Evolutionary conservation across 1,140 invertebrate species (phyloP).

Genomic region (Yoshiicerus persimilis): DNA sequence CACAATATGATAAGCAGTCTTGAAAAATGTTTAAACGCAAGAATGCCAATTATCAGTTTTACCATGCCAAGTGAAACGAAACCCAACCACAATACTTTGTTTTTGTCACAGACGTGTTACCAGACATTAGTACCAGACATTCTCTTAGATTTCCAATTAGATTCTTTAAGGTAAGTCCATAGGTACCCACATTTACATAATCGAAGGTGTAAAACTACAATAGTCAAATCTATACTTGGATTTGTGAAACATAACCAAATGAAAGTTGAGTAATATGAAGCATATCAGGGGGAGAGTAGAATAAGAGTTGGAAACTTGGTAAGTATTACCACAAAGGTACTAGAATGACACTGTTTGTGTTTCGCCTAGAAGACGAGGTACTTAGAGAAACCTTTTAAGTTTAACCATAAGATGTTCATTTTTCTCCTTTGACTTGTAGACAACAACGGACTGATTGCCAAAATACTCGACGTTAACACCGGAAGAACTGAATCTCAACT

Average conservation of each 20-base stretch:
- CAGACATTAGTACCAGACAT: too few species aligned
- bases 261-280: background rate
- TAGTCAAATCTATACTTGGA: background rate
- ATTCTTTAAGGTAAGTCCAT: background rate
- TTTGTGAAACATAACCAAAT: background rate
- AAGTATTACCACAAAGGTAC: background rate
- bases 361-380: background rate
- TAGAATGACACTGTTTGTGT: background rate
- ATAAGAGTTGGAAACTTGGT: background rate
- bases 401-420: slow-evolving; percentile 39
- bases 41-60: background rate
- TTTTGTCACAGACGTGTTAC: background rate
- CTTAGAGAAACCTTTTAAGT: slow-evolving; percentile 35
- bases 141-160: background rate
- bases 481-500: slow-evolving; percentile 7
- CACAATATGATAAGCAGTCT: background rate
- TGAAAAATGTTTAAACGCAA: background rate
- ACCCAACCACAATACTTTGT: background rate
- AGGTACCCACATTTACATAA: background rate
- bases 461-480: slow-evolving; percentile 39
- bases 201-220: background rate
- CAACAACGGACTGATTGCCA: slow-evolving; percentile 39
- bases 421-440: slow-evolving; percentile 32
- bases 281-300: background rate
- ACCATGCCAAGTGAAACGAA: background rate